These are phyloP conservation scores for Parauchenoglanis punctatus DNA, from an alignment of 2,797 vertebrate genomes.

Conservation along the genomic window DNA sequence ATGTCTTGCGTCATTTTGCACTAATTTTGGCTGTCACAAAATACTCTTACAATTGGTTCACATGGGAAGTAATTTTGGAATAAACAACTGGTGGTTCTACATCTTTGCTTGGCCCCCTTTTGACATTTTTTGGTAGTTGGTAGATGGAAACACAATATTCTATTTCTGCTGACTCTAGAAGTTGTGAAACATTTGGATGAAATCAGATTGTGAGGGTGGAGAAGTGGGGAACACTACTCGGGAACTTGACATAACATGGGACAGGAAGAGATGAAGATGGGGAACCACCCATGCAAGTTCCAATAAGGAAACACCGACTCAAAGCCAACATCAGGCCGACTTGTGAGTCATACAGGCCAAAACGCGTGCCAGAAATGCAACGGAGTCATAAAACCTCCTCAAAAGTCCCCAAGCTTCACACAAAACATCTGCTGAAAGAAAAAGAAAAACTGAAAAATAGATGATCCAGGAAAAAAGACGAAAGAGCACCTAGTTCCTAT, in stretches of 20 bases:
- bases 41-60: no score
- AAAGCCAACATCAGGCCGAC: constrained; percentile 40
- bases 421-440: constrained; percentile 31
- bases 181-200: constrained; percentile 24
- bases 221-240: not conserved
- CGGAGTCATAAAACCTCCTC: constrained; percentile 35
- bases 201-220: not conserved
- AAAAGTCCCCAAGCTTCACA: constrained; percentile 38
- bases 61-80: not conserved
- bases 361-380: constrained; percentile 20
- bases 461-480: not conserved
- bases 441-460: not conserved
- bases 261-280: constrained; percentile 29
- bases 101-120: not conserved
- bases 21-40: not conserved
- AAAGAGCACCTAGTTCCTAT: not conserved
- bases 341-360: constrained; percentile 47
- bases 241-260: constrained; percentile 50
- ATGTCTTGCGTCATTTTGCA: no score
- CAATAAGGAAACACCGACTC: constrained; percentile 45
- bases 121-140: not conserved
- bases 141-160: not conserved
- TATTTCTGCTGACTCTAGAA: constrained; percentile 2
- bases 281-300: constrained; percentile 35
- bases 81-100: not conserved